A percentile compares a stretch with the other conserved stretches of the same genome.
phyloP scores from a whole-genome alignment of 2,113 vertebrate species.

The Calidris pugnax region DNA sequence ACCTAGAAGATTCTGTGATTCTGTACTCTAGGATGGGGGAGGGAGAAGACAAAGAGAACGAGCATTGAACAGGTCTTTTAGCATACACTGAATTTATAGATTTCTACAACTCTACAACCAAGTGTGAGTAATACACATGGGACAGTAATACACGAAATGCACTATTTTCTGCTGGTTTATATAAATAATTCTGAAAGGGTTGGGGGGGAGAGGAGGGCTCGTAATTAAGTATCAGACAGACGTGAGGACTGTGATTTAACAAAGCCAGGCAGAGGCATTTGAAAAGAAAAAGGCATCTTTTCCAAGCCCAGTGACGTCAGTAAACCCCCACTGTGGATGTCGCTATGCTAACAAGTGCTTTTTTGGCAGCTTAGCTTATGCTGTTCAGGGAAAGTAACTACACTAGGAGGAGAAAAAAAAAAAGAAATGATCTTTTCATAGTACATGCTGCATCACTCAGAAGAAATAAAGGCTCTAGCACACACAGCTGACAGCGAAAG shows the following conservation, averaged over 20 bases:
- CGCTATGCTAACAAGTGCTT: neutral
- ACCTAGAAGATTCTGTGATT: too few relatives aligned
- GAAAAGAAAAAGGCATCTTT: neutral
- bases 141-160: neutral
- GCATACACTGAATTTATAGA: neutral
- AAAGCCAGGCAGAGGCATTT: neutral
- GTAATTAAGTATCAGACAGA: neutral
- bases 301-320: neutral
- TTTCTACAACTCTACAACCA: neutral
- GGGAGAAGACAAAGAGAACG: neutral
- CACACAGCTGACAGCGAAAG: neutral
- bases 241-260: neutral
- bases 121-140: neutral
- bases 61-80: neutral
- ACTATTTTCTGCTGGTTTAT: neutral
- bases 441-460: neutral
- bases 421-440: neutral
- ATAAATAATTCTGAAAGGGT: neutral
- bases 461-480: neutral
- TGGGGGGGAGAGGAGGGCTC: neutral
- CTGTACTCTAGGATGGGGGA: neutral
- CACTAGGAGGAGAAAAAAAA: neutral
- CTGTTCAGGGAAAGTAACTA: neutral
- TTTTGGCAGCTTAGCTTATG: slow-evolving; percentile 13
- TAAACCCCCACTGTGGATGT: neutral